A percentile compares a stretch with the other conserved stretches of the same genome.
phyloP scores from a whole-genome alignment of 2,797 vertebrate species.

The Capromys pilorides region DNA sequence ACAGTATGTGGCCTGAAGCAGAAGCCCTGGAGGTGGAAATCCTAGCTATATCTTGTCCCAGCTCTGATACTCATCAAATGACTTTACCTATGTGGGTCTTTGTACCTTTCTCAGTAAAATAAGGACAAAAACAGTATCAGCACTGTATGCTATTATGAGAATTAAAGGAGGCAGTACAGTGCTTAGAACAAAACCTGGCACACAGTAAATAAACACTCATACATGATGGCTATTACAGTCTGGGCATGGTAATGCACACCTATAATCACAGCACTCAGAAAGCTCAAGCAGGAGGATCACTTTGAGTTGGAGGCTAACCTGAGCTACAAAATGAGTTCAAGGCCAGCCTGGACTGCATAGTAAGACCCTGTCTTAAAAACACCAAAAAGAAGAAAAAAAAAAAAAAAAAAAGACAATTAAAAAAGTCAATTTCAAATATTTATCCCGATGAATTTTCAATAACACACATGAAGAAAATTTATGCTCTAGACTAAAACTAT shows the following conservation, averaged over 20 bases:
- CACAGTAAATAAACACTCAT: neutral
- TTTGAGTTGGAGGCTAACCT: no score
- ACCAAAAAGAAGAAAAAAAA: no score
- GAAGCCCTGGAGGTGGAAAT: neutral
- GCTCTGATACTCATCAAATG: neutral
- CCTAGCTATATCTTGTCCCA: neutral
- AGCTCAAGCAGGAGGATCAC: no score
- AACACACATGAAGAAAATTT: conserved; percentile 25
- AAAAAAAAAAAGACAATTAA: neutral
- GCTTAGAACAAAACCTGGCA: neutral
- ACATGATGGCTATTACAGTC: neutral
- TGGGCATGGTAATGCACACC: no score
- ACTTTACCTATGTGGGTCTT: neutral
- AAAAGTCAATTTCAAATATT: conserved; percentile 39
- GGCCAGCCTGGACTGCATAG: no score
- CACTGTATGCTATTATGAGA: neutral
- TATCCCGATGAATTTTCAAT: conserved; percentile 1
- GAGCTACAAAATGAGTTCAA: no score
- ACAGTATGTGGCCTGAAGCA: neutral
- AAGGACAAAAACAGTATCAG: neutral
- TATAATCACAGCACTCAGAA: no score
- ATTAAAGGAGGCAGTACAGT: neutral
- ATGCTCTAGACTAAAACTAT: conserved; percentile 17
- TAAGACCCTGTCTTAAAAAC: no score
- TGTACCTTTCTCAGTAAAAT: conserved; percentile 19